Evolutionary conservation across 2,888 invertebrate species (phyloP).

Genomic region (Scrobipalpa atriplicella): DNA sequence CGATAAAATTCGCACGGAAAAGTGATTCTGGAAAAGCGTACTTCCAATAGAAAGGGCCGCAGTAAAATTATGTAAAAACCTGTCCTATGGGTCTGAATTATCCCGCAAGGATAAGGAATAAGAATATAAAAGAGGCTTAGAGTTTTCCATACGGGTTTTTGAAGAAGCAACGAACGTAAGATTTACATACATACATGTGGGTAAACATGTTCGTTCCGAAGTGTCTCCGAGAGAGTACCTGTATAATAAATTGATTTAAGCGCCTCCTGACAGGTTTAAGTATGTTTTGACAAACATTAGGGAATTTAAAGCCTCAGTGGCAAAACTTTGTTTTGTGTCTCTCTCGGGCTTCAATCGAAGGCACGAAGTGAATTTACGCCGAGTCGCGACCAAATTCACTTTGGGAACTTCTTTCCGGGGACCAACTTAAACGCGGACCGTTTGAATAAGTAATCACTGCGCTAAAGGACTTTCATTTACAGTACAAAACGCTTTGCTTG

Average conservation of each 20-base stretch:
- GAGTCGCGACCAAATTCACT: conserved; percentile 53
- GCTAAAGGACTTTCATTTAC: conserved; percentile 35
- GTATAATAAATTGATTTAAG: conserved; percentile 81
- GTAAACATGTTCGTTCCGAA: conserved; percentile 69
- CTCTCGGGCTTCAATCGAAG: conserved; percentile 50
- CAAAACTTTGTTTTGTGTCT: conserved; percentile 69
- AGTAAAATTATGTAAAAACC: conserved; percentile 80
- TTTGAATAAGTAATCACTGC: conserved; percentile 44
- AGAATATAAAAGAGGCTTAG: conserved; percentile 80
- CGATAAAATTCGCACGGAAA: conserved; percentile 57
- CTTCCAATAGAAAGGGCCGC: conserved; percentile 67
- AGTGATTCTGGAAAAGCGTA: conserved; percentile 55
- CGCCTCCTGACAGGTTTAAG: conserved; percentile 77
- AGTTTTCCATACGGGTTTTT: conserved; percentile 76
- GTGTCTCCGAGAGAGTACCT: conserved; percentile 71
- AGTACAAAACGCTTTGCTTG: conserved; percentile 18
- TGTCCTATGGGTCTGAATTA: conserved; percentile 78
- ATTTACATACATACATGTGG: conserved; percentile 74
- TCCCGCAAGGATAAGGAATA: conserved; percentile 78
- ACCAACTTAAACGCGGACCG: conserved; percentile 42
- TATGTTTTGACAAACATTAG: conserved; percentile 79
- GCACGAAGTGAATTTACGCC: conserved; percentile 55
- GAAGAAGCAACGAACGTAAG: conserved; percentile 70
- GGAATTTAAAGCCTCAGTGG: conserved; percentile 72
- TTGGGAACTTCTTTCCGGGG: conserved; percentile 44